Base-by-base conservation (phyloP, 2,113 vertebrate genomes). In the Bufo bufo region DNA sequence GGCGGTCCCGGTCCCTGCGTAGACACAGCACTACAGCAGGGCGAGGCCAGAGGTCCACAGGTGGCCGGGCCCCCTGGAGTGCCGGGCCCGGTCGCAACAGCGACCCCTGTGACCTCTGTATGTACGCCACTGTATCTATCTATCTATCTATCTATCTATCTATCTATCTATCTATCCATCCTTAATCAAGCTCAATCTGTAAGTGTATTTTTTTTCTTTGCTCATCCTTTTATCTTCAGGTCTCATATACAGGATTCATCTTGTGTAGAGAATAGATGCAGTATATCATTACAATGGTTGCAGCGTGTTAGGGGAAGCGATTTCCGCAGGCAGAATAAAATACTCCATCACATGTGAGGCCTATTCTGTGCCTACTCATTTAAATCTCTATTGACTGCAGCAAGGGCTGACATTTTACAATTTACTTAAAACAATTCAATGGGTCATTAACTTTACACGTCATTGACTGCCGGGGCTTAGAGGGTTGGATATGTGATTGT, bases 301-400 rank as follows among this genome's bases (percentile, higher is more conserved):
- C 61, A 16, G 45, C 33, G 47, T 87, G 14, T 79, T 72, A 82
- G 80, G 19, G 43, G 4, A 82, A 72, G 19, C 54, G 20, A 81
- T 58, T 82, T 82, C 79, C 45, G 61, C 47, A 49, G 79, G 17
- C 69, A 50, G 7, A 82, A 82, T 87, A 75, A 83, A 82, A 50
- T 59, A 58, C 56, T 87, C 52, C 52, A 87, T 87, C 86, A 82
- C 56, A 50, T 9, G 16, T 54, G 20, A 9, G 20, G 54, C 2
- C 9, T n/a, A 5, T 47, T 58, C 54, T 71, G 63, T 14, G 2
- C 77, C 20, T 33, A 33, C 5, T 82, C 20, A 19, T 75, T 56
- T 87, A 61, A 75, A 87, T 75, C 69, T 19, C n/a, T 87, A 82
- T 87, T 82, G 78, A 87, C 79, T 33, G 45, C 54, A 56, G 79